Percentiles rank a stretch among this genome's conserved stretches.
Conservation (phyloP, 2,113 vertebrate genomes). For the Leucopsar rothschildi region DNA sequence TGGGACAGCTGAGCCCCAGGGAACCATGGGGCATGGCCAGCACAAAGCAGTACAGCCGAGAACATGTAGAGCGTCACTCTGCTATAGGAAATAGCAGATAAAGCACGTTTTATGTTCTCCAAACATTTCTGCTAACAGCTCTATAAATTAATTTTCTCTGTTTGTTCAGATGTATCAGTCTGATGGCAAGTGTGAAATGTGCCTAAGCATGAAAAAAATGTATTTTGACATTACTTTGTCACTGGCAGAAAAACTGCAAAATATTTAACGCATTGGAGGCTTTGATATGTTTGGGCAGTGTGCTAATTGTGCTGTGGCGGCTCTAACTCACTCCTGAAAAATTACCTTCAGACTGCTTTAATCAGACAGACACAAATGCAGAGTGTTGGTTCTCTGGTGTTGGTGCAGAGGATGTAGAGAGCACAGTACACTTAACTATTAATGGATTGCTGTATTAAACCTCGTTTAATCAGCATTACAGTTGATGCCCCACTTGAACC, state of each 20-base stretch:
- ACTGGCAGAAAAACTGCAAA: neutral
- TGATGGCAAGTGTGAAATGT: neutral
- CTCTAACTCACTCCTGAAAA: neutral
- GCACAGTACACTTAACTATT: fast-evolving
- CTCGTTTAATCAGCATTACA: fast-evolving
- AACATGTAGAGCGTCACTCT: neutral
- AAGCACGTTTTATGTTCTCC: neutral
- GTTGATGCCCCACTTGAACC: neutral
- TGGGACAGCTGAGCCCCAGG: neutral
- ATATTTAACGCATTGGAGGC: neutral
- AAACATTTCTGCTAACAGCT: neutral
- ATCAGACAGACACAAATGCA: neutral
- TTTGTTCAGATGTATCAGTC: neutral
- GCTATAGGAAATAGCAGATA: neutral
- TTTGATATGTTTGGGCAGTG: neutral
- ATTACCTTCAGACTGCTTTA: neutral
- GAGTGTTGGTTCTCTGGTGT: neutral
- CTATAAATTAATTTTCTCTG: neutral
- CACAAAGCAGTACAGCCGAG: neutral
- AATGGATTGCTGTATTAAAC: neutral
- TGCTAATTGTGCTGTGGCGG: neutral
- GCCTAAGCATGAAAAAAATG: neutral
- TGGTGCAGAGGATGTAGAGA: neutral
- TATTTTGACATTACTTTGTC: neutral
- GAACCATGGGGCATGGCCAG: fast-evolving